Percentiles rank a stretch among this genome's conserved stretches.
phyloP scores from a whole-genome alignment of 2,888 invertebrate genomes.

The Cheilosia scutellata region DNA sequence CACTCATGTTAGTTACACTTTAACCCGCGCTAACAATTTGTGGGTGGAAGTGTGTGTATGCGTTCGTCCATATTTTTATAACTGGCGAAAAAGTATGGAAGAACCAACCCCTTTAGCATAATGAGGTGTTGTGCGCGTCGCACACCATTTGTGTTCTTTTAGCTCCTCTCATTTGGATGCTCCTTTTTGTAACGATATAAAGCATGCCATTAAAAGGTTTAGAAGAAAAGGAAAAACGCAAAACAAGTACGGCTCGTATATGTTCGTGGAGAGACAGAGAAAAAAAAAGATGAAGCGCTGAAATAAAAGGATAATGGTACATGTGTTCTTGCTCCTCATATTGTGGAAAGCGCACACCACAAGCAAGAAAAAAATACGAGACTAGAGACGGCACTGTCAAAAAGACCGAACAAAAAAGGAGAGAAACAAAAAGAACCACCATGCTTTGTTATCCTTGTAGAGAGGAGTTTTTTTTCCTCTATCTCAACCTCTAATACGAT shows the following conservation, averaged over 20 bases:
- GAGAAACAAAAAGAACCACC: conserved; percentile 27
- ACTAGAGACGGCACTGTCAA: conserved; percentile 58
- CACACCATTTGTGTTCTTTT: conserved; percentile 43
- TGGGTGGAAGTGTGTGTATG: conserved; percentile 26
- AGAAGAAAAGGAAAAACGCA: conserved; percentile 7
- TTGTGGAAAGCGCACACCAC: conserved; percentile 32
- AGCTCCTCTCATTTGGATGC: conserved; percentile 57
- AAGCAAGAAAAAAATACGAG: conserved; percentile 33
- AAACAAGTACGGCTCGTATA: conserved; percentile 14
- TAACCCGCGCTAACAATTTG: conserved; percentile 6
- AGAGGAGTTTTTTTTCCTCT: conserved; percentile 37
- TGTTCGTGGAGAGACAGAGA: conserved; percentile 28
- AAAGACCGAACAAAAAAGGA: conserved; percentile 35
- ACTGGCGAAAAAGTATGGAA: conserved; percentile 12
- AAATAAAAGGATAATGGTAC: conserved; percentile 75
- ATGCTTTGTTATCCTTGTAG: conserved; percentile 56
- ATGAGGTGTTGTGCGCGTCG: conserved; percentile 72
- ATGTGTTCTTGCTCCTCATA: conserved; percentile 67
- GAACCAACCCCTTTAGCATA: conserved; percentile 66
- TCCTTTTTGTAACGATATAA: conserved; percentile 62
- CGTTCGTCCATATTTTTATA: conserved; percentile 37
- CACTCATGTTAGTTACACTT: conserved; percentile 48
- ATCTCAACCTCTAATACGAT: conserved; percentile 52
- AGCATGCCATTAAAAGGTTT: conserved; percentile 67
- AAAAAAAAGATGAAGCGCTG: conserved; percentile 49